Base-by-base conservation (phyloP, 2,797 vertebrate species). In the Hydrophis major region DNA sequence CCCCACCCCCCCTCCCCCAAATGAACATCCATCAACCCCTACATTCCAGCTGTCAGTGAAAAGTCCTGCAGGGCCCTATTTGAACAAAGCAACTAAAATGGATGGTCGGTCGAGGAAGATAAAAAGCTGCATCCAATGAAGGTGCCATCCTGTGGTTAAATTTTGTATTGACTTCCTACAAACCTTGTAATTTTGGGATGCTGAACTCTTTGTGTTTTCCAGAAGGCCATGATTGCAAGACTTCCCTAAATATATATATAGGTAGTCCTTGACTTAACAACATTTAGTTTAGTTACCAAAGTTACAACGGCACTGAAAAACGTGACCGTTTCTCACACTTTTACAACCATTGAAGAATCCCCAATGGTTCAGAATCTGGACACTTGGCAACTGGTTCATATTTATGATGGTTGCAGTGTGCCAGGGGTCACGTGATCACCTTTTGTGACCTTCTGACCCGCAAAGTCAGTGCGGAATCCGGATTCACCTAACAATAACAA, bases 121-220 rank as follows among this genome's bases (percentile, higher is more conserved):
- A 89, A 78, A 95, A 92, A 93, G 89, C 2, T 69, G 50, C 25
- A 47, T 92, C 53, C 74, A 87, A 28, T 63, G 53, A 61, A 86
- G 92, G 74, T 93, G 96, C 97, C 97, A 88, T 96, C 10, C 83
- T 86, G 95, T 95, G 96, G 97, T 94, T 86, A 57, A 92, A 55
- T 91, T 88, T 53, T 53, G 92, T 69, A 94, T 60, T 95, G 55
- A 95, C 50, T 1, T 93, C 55, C n/a, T 12, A 32, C 69, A 55
- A 28, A 57, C 50, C 66, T 25, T 56, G 93, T 69, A 87, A 91
- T 94, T 66, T 74, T 60, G 22, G 2, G 28, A 32, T 4, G 27
- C 2, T 47, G 22, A 57, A 86, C 60, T 47, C 74, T 94, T 6
- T 60, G 87, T 22, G 0, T 94, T 89, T 28, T n/a, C 37, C 28